Evolutionary conservation across 2,888 invertebrate genomes (phyloP).

Genomic region (Ptychoptera contaminata): DNA sequence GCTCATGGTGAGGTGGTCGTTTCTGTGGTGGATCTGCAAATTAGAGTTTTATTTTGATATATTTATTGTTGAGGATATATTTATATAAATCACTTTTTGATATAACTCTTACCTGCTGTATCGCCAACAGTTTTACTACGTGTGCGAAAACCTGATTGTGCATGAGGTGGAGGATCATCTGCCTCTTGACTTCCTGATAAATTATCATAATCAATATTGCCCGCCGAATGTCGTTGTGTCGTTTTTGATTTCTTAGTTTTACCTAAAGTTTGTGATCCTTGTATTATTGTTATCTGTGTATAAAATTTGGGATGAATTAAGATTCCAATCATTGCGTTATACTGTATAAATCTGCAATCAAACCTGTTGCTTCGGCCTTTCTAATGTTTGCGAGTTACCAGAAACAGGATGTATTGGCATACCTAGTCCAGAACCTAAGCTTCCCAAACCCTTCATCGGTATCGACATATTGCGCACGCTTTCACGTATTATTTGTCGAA

Average conservation of each 20-base stretch:
- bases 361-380: conserved; percentile 47
- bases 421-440: conserved; percentile 31
- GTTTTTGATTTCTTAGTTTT: conserved; percentile 64
- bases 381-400: conserved; percentile 41
- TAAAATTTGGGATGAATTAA: not conserved
- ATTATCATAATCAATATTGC: conserved; percentile 74
- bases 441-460: conserved; percentile 54
- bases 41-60: not conserved
- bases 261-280: conserved; percentile 67
- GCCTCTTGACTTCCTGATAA: conserved; percentile 59
- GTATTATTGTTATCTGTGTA: conserved; percentile 43
- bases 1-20: conserved; percentile 32
- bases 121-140: conserved; percentile 89
- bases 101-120: conserved; percentile 29
- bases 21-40: conserved; percentile 20
- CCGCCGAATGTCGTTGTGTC: conserved; percentile 64
- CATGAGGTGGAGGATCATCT: conserved; percentile 39
- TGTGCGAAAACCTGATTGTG: conserved; percentile 47
- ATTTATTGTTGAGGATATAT: too few relatives aligned
- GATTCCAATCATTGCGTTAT: conserved; percentile 13
- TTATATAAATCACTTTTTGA: too few relatives aligned
- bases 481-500: conserved; percentile 91
- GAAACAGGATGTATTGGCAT: conserved; percentile 31
- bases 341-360: not conserved
- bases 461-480: conserved; percentile 95